These are phyloP conservation scores for Bryconaethiops microstoma DNA, from an alignment of 2,797 vertebrate genomes.

Conservation along the genomic window DNA sequence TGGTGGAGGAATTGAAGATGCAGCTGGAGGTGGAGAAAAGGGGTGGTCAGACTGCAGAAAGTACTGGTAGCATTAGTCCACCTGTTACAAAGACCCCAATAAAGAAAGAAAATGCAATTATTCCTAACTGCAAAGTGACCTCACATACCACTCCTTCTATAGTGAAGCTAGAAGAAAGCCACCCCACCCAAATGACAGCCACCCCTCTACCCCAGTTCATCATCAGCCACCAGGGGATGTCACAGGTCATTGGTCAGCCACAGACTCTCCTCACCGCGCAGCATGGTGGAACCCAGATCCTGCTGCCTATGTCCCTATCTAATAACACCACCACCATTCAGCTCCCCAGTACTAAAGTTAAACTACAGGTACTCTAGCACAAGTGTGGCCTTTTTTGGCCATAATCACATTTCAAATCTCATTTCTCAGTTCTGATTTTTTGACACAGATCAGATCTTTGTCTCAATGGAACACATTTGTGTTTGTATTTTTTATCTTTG, in stretches of 20 bases:
- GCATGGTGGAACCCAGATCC: slow-evolving; percentile 84
- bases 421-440: background rate
- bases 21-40: slow-evolving; percentile 94
- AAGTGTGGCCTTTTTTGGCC: background rate
- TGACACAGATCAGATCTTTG: background rate
- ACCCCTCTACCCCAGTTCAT: slow-evolving; percentile 74
- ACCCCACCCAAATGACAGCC: slow-evolving; percentile 54
- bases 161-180: slow-evolving; percentile 86
- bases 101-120: slow-evolving; percentile 58
- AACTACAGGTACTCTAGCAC: slow-evolving; percentile 82
- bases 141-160: slow-evolving; percentile 54
- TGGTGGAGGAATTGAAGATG: slow-evolving; percentile 95
- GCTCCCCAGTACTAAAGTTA: slow-evolving; percentile 84
- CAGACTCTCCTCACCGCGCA: slow-evolving; percentile 86
- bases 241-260: slow-evolving; percentile 84
- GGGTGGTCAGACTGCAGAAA: slow-evolving; percentile 70
- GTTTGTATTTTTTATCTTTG: background rate
- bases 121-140: slow-evolving; percentile 52
- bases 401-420: background rate
- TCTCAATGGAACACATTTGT: background rate
- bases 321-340: slow-evolving; percentile 82
- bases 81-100: slow-evolving; percentile 54
- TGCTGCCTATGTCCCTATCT: slow-evolving; percentile 89
- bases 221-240: slow-evolving; percentile 82
- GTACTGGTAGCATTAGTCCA: slow-evolving; percentile 23